Conservation (phyloP, 2,113 vertebrate genomes). For the Sterrhoptilus dennistouni region DNA sequence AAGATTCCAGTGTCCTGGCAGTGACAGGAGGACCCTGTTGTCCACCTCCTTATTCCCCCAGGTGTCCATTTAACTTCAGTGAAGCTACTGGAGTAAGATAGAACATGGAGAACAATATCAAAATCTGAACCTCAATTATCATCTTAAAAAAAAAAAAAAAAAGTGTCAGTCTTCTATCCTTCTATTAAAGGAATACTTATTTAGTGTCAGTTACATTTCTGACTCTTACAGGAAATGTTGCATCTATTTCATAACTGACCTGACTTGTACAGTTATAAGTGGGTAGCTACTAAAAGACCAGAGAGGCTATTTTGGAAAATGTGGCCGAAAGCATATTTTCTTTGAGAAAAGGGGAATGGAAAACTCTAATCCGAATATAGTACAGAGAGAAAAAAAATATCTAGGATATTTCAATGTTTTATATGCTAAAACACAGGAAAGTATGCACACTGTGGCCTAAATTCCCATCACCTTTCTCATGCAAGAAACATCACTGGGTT, state of each 20-base stretch:
- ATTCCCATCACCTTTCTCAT: neutral
- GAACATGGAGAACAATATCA: neutral
- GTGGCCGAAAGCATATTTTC: neutral
- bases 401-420: neutral
- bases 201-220: neutral
- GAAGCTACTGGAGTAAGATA: neutral
- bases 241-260: neutral
- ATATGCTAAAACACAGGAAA: neutral
- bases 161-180: neutral
- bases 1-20: neutral
- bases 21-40: neutral
- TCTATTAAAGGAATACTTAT: neutral
- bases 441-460: neutral
- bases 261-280: neutral
- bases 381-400: neutral
- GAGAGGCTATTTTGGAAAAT: neutral
- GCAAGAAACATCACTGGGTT: neutral
- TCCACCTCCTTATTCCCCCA: neutral
- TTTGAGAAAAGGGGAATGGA: neutral
- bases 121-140: neutral
- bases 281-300: neutral
- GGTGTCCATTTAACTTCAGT: neutral
- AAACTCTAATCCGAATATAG: neutral
- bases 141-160: neutral
- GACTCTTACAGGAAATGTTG: neutral